Conservation (phyloP, 2,113 vertebrate genomes). For the Odontesthes bonariensis region DNA sequence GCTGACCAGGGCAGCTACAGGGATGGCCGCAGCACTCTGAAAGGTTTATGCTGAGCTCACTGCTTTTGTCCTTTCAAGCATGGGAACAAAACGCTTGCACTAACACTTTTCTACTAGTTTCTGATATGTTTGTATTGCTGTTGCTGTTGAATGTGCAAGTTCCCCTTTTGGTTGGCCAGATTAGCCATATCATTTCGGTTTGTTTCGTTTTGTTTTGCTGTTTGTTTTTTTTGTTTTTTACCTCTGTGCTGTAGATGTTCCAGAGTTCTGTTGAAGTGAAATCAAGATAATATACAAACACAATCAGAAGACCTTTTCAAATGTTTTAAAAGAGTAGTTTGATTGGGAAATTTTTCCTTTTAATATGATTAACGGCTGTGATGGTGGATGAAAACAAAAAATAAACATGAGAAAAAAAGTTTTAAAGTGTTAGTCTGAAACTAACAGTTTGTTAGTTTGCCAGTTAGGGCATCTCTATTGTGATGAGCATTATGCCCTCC, state of each 20-base stretch:
- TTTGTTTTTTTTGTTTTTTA: neutral
- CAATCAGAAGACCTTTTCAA: neutral
- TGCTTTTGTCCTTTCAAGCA: conserved; percentile 72
- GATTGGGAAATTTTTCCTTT: neutral
- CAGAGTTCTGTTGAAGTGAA: neutral
- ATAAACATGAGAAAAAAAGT: neutral
- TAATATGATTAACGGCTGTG: neutral
- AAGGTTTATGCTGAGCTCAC: conserved; percentile 82
- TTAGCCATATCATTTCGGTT: neutral
- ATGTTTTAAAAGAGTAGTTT: neutral
- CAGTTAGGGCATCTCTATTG: conserved; percentile 60
- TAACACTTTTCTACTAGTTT: conserved; percentile 74
- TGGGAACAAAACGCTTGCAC: conserved; percentile 76
- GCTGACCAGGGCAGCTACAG: conserved; percentile 73
- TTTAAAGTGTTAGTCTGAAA: neutral
- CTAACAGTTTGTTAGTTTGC: conserved; percentile 43
- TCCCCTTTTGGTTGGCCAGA: conserved; percentile 9
- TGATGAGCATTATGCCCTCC: conserved; percentile 62
- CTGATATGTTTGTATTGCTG: conserved; percentile 71
- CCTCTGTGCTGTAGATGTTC: neutral
- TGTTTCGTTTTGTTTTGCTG: too few relatives aligned
- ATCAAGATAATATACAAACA: neutral
- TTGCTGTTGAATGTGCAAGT: conserved; percentile 43
- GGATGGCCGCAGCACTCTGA: conserved; percentile 59
- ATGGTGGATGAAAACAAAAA: neutral